Conservation (phyloP, 2,888 invertebrate species). For the Liodrosophila aerea region DNA sequence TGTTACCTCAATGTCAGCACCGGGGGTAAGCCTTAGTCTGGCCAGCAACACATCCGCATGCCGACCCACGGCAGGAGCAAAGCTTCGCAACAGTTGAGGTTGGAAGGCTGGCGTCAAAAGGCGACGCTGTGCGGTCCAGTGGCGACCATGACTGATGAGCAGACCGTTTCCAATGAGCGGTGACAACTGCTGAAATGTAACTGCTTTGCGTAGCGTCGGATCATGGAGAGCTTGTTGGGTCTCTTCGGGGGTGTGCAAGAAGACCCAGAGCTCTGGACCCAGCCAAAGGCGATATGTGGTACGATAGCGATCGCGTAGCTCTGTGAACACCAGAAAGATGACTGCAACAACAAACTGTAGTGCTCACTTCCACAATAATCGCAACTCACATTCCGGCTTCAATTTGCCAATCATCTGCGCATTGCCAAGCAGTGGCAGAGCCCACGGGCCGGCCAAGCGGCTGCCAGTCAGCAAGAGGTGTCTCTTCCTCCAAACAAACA, state of each 20-base stretch:
- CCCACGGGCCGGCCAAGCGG: slow-evolving; percentile 79
- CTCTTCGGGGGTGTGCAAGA: slow-evolving; percentile 78
- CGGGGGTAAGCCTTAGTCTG: slow-evolving; percentile 57
- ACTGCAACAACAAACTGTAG: slow-evolving; percentile 41
- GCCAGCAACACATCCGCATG: slow-evolving; percentile 85
- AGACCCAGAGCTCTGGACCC: slow-evolving; percentile 80
- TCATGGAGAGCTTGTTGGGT: slow-evolving; percentile 78
- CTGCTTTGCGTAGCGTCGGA: slow-evolving; percentile 67
- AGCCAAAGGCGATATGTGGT: slow-evolving; percentile 79
- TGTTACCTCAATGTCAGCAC: slow-evolving; percentile 77
- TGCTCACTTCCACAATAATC: too few species aligned
- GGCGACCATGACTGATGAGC: slow-evolving; percentile 77
- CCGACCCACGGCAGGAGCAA: slow-evolving; percentile 86
- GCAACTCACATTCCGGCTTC: slow-evolving; percentile 77
- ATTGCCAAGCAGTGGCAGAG: slow-evolving; percentile 79
- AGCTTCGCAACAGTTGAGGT: slow-evolving; percentile 88
- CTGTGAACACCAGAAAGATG: slow-evolving; percentile 71
- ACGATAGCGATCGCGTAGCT: slow-evolving; percentile 66
- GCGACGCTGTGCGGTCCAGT: slow-evolving; percentile 87
- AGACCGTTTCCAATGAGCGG: slow-evolving; percentile 80
- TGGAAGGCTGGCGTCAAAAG: slow-evolving; percentile 90
- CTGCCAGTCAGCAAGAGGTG: slow-evolving; percentile 57
- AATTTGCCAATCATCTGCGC: slow-evolving; percentile 78
- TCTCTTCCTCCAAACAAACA: slow-evolving; percentile 57
- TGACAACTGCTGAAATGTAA: slow-evolving; percentile 74